Base-by-base conservation (phyloP, 1,140 invertebrate species). In the Odontomachus brunneus region DNA sequence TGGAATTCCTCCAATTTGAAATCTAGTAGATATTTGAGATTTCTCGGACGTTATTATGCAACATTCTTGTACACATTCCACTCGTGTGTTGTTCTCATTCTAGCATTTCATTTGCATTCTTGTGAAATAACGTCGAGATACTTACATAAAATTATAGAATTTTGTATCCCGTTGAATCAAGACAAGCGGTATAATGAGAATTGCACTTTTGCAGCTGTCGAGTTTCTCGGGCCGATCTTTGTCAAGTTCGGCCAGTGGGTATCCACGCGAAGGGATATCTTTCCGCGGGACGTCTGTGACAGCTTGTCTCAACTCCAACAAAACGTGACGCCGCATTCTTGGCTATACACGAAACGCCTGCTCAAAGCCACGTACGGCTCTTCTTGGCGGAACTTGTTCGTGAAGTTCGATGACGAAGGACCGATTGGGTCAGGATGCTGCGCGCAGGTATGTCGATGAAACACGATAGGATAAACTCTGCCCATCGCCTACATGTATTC, bases 171-270 rank as follows among this genome's bases (percentile, higher is more conserved):
- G 29, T 33, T 44, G 38, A 11, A 11, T 44, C 14, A 29, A 15
- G 14, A 22, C n/a, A 44, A 33, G 29, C 29, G 9, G 15, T n/a
- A 5, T 9, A 59, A 81, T 29, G 51, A 11, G 2, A 33, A 2
- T 17, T 3, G 14, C 48, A 29, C 49, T 84, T 65, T 75, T 80
- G 26, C 44, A 91, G 92, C 84, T 44, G 88, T 95, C 19, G 92
- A 95, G 82, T 86, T 90, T 51, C 91, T 93, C 38, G 95, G 95
- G 0, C 94, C 95, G 2, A 93, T 94, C 24, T 95, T 95, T 55
- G 89, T 95, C 17, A 95, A 95, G 88, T 91, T 95, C n/a, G 94
- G 94, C 5, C 95, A 95, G 82, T 95, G 95, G 95, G 91, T 92
- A 5, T 93, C 94, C 4, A 95, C 94, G 15, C 73, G 94, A 17